phyloP scores from a whole-genome alignment of 2,888 invertebrate genomes.

The Yponomeuta cagnagella region DNA sequence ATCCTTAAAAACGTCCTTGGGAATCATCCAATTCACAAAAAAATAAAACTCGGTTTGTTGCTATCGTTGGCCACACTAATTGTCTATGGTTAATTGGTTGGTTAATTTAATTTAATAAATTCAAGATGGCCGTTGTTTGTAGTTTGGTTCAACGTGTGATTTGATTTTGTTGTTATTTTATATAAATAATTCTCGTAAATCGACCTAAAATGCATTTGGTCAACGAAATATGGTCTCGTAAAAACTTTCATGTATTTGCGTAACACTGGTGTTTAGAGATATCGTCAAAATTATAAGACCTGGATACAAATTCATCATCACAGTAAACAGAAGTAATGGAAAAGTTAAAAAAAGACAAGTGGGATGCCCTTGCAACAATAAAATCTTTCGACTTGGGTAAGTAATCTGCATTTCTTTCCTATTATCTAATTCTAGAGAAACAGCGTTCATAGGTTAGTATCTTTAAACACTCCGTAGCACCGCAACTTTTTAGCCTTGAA shows the following conservation, averaged over 20 bases:
- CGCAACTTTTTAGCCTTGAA: neutral
- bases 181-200: neutral
- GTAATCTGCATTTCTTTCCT: slow-evolving; percentile 13
- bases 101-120: too few relatives aligned
- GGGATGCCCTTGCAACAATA: slow-evolving; percentile 62
- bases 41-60: too few relatives aligned
- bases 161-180: neutral
- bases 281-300: neutral
- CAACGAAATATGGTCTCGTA: neutral
- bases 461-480: too few relatives aligned
- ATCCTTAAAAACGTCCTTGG: too few relatives aligned
- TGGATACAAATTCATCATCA: neutral
- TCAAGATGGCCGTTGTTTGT: too few relatives aligned
- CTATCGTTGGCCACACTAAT: too few relatives aligned
- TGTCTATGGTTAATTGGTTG: too few relatives aligned
- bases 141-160: too few relatives aligned
- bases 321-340: neutral
- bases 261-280: neutral
- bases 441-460: neutral
- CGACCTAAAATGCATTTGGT: neutral
- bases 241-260: neutral
- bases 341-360: slow-evolving; percentile 38
- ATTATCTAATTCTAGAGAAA: neutral
- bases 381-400: slow-evolving; percentile 68
- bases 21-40: too few relatives aligned